phyloP scores from a whole-genome alignment of 2,113 vertebrate genomes.

The Hystrix brachyura region DNA sequence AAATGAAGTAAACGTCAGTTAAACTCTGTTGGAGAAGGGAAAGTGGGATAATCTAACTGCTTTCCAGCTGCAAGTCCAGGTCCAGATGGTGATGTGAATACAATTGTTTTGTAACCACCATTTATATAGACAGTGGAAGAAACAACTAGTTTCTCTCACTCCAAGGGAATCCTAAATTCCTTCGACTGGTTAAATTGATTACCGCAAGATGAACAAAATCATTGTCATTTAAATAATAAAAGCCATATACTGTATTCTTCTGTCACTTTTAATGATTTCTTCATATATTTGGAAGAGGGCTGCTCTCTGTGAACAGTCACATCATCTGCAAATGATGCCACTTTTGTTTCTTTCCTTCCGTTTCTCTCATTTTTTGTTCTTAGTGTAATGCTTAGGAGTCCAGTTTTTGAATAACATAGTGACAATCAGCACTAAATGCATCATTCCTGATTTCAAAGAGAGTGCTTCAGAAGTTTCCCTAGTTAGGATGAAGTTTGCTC shows the following conservation, averaged over 20 bases:
- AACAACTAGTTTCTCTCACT: background rate
- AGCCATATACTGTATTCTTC: background rate
- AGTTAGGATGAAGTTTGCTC: background rate
- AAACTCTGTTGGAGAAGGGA: background rate
- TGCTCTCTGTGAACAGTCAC: background rate
- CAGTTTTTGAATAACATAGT: background rate
- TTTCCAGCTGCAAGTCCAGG: background rate
- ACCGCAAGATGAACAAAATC: background rate
- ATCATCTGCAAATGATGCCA: background rate
- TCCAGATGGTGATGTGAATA: background rate
- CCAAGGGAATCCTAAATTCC: background rate
- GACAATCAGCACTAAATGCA: rapidly evolving
- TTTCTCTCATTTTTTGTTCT: background rate
- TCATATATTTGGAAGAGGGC: background rate
- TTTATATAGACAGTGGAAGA: background rate
- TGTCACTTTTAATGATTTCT: background rate
- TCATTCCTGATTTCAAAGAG: background rate
- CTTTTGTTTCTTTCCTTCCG: background rate
- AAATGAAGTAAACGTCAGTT: background rate
- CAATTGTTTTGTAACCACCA: background rate
- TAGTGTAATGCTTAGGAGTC: background rate
- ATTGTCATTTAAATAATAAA: background rate
- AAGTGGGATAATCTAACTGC: background rate
- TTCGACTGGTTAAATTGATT: background rate
- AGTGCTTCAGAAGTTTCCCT: background rate